Conservation (phyloP, 2,113 vertebrate species). For the Nothoprocta pentlandii region DNA sequence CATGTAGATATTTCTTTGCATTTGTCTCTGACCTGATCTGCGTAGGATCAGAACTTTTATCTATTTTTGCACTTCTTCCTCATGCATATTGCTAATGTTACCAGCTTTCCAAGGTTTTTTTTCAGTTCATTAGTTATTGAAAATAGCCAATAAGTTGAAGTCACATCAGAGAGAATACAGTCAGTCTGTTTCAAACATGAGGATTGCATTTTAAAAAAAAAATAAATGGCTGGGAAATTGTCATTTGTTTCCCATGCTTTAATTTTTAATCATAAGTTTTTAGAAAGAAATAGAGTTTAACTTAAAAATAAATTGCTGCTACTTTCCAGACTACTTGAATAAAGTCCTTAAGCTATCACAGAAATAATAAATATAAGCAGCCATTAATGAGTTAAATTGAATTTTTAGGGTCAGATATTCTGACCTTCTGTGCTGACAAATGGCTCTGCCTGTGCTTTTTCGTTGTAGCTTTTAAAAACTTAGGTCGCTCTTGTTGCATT, state of each 20-base stretch:
- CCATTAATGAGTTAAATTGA: not conserved
- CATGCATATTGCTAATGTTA: not conserved
- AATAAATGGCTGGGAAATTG: not conserved
- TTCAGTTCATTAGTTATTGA: not conserved
- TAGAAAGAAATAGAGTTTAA: not conserved
- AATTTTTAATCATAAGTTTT: not conserved
- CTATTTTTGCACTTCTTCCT: not conserved
- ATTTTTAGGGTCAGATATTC: not conserved
- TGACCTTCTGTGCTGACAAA: not conserved
- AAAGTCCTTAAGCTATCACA: not conserved
- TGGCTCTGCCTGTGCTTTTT: not conserved
- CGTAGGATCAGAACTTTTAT: not conserved
- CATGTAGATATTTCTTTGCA: not conserved
- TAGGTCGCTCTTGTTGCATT: not conserved
- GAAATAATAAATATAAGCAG: not conserved
- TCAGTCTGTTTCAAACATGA: not conserved
- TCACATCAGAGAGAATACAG: not conserved
- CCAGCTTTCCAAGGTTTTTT: not conserved
- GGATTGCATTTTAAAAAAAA: not conserved
- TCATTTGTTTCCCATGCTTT: constrained; percentile 2
- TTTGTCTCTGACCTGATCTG: not conserved
- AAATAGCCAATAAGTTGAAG: not conserved
- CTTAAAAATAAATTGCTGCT: not conserved
- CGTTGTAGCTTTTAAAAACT: not conserved
- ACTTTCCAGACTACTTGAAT: constrained; percentile 8